Evolutionary conservation across 2,113 vertebrate genomes (phyloP).

Genomic region (Vireo altiloquus): DNA sequence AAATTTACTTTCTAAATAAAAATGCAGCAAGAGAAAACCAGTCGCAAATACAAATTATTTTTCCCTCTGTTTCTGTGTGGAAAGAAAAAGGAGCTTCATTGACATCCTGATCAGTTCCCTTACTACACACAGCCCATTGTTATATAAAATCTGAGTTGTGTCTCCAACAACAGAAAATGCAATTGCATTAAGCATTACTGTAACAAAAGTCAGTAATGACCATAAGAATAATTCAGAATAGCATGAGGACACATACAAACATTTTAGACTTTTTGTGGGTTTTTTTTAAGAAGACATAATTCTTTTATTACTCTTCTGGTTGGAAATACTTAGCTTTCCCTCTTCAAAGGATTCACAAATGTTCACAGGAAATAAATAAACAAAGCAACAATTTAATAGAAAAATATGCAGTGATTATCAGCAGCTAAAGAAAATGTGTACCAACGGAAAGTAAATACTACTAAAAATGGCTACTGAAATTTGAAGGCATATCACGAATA

Average conservation of each 20-base stretch:
- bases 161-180: neutral
- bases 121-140: neutral
- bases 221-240: neutral
- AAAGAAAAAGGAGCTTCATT: neutral
- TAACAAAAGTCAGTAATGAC: neutral
- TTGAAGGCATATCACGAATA: neutral
- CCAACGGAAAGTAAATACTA: neutral
- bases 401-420: neutral
- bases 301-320: neutral
- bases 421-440: neutral
- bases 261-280: neutral
- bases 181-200: neutral
- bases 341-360: neutral
- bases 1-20: neutral
- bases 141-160: neutral
- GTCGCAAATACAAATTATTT: neutral
- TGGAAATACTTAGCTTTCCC: neutral
- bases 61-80: neutral
- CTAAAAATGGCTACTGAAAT: neutral
- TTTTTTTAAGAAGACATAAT: neutral
- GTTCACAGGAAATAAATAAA: neutral
- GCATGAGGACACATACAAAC: neutral
- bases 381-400: neutral
- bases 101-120: neutral
- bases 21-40: neutral